These are phyloP conservation scores for Empidonax traillii DNA, from an alignment of 2,113 vertebrate genomes.

Conservation along the genomic window DNA sequence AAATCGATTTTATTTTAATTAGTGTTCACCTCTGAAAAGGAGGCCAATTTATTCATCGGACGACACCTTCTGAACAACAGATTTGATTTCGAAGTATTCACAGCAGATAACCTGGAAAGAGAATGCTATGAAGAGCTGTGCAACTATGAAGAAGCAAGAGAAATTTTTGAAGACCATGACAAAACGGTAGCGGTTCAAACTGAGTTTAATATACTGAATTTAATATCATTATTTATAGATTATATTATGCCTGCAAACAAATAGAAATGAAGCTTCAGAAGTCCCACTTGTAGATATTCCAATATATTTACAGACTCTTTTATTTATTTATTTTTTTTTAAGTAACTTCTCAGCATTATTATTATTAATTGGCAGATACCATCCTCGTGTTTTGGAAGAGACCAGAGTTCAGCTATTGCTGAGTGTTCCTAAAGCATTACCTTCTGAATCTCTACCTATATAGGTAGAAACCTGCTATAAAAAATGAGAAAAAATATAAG, in stretches of 20 bases:
- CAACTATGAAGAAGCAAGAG: slow-evolving; percentile 93
- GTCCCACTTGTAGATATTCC: not conserved
- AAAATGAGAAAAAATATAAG: not conserved
- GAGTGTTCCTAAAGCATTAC: not conserved
- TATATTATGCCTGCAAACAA: not conserved
- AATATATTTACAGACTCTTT: not conserved
- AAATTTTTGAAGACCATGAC: slow-evolving; percentile 86
- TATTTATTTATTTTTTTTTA: not conserved
- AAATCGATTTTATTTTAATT: slow-evolving; percentile 18
- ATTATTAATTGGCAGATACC: not conserved
- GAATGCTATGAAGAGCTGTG: slow-evolving; percentile 93
- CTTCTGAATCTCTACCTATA: not conserved
- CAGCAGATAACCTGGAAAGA: slow-evolving; percentile 86
- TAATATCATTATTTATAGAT: not conserved
- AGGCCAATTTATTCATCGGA: slow-evolving; percentile 85
- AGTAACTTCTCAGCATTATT: not conserved
- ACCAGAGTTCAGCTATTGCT: not conserved
- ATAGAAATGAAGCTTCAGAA: not conserved
- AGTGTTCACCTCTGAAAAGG: slow-evolving; percentile 87
- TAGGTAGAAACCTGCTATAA: not conserved
- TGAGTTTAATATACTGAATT: not conserved
- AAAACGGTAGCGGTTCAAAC: slow-evolving; percentile 77
- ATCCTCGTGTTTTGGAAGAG: not conserved
- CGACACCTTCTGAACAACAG: slow-evolving; percentile 89
- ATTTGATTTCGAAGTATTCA: slow-evolving; percentile 93